Evolutionary conservation across 53 echinoderm and acorn worm species (phyloP), one percentile per base, ranked within the genome.

Genomic region (Temnopleurus reevesii): DNA sequence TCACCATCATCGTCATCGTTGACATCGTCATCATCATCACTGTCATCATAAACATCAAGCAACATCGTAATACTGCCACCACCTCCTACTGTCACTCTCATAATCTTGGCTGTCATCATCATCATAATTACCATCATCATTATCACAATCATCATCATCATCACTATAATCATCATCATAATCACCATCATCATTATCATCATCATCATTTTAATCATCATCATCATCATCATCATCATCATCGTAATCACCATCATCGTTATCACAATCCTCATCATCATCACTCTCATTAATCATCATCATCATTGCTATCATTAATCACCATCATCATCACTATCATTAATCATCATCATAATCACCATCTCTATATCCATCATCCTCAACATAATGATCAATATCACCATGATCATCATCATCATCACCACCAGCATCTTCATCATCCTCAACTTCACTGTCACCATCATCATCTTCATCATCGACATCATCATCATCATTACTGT

Each of bases 401-500:
- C 71, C n/a, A 71, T 76, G 33, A 76, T 60, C 63, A 60, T 84
- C 28, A 35, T n/a, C 71, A 5, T 4, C 19, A 38, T n/a, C 41
- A 71, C 71, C n/a, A 71, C 18, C 25, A 71, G n/a, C 38, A 34
- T 17, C 41, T 15, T 49, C 49, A 49, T 49, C 49, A 49, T 15
- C 15, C 9, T 15, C 1, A 9, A 15, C 49, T 1, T 15, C 49
- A 49, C 49, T 49, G 15, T 1, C 9, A 12, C 49, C 0, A 77
- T 77, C 79, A 77, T 77, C 79, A 77, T 23, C 46, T 44, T 45
- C 79, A 77, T 45, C 79, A 77, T 77, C 45, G 1, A 44, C 79
- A 77, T 45, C 79, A 44, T 77, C 76, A 76, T 76, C 76, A 76
- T 77, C 79, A 77, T 77, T 46, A 77, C 49, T 49, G 49, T 45